These are phyloP conservation scores for Brachionus koreanus DNA, from an alignment of 1,140 invertebrate genomes.

Conservation along the genomic window DNA sequence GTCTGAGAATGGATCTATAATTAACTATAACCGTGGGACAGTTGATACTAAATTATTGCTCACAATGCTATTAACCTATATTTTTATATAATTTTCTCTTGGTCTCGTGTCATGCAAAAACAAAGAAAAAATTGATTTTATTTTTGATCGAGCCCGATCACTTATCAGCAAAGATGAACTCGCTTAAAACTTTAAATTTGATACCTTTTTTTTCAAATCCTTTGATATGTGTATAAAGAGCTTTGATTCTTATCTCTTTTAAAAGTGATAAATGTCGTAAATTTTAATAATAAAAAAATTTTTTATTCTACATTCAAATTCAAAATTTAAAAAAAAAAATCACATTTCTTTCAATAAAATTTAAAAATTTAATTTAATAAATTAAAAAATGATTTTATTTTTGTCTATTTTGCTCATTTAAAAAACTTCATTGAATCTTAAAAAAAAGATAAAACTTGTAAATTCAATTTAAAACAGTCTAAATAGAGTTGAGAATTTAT, in stretches of 20 bases:
- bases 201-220: no score
- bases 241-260: no score
- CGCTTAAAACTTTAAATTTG: no score
- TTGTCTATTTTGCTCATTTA: neutral
- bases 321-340: no score
- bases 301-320: no score
- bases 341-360: no score
- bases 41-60: neutral
- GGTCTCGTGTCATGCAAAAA: neutral
- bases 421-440: neutral
- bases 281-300: no score
- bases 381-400: no score
- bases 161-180: neutral
- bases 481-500: neutral
- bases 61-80: conserved; percentile 34
- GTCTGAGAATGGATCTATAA: neutral
- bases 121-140: neutral
- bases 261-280: no score
- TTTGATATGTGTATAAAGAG: no score
- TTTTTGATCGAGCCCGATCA: neutral
- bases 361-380: no score
- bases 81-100: neutral
- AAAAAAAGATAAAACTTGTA: neutral
- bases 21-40: neutral
- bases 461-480: neutral